Conservation (phyloP, 92 coral and sea anemone genomes). For the Zoanthus solanderi region DNA sequence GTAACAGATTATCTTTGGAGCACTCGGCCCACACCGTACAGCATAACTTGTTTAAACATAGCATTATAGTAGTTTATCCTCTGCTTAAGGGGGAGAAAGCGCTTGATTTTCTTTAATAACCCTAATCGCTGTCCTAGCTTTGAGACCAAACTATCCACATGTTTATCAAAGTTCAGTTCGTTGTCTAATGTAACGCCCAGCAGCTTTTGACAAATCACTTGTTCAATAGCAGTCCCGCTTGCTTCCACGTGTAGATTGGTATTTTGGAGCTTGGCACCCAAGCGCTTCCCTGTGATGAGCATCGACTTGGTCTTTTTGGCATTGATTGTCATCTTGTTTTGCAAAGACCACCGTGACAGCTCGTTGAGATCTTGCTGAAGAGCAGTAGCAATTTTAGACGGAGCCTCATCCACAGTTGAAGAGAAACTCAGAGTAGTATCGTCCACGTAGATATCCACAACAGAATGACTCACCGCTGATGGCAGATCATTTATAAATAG, state of each 20-base stretch:
- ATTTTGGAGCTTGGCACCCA: slow-evolving; percentile 51
- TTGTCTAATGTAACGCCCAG: slow-evolving; percentile 64
- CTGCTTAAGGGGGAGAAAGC: slow-evolving; percentile 51
- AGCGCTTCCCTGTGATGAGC: slow-evolving; percentile 36
- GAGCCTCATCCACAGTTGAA: slow-evolving; percentile 51
- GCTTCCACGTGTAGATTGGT: slow-evolving; percentile 35
- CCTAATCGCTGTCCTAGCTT: slow-evolving; percentile 55
- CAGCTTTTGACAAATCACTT: slow-evolving; percentile 60
- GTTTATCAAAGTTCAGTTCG: slow-evolving; percentile 64
- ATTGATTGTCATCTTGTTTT: slow-evolving; percentile 49
- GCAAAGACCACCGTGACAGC: slow-evolving; percentile 55
- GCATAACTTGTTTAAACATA: slow-evolving; percentile 53
- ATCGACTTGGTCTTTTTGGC: slow-evolving; percentile 46
- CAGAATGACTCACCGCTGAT: neutral
- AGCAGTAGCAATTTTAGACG: slow-evolving; percentile 51
- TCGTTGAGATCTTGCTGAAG: slow-evolving; percentile 57
- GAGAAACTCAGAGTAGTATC: slow-evolving; percentile 60
- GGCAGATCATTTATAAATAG: neutral
- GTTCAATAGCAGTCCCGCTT: slow-evolving; percentile 53
- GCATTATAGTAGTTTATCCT: slow-evolving; percentile 45
- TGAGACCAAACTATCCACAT: slow-evolving; percentile 58
- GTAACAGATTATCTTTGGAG: slow-evolving; percentile 12
- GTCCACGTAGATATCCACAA: neutral
- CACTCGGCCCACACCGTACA: slow-evolving; percentile 4
- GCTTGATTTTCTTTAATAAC: neutral